Evolutionary conservation across 1,140 invertebrate genomes (phyloP).

Genomic region (Orius insidiosus): DNA sequence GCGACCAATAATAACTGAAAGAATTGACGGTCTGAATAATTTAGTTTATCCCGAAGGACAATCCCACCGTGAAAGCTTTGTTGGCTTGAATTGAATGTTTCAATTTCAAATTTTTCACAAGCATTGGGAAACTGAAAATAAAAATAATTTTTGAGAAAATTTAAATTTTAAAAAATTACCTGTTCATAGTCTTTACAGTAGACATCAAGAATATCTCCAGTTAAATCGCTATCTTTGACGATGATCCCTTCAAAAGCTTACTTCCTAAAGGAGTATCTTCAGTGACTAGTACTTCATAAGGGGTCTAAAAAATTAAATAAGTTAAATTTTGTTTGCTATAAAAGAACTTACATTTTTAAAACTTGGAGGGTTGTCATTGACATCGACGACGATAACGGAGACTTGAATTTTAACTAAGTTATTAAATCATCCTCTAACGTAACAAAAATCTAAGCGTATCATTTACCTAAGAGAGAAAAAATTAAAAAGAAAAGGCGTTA

Average conservation of each 20-base stretch:
- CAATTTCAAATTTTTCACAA: slow-evolving; percentile 50
- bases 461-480: slow-evolving; percentile 39
- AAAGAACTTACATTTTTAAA: slow-evolving; percentile 51
- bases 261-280: slow-evolving; percentile 59
- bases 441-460: slow-evolving; percentile 57
- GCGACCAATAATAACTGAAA: slow-evolving; percentile 52
- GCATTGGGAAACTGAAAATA: slow-evolving; percentile 44
- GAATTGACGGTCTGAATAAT: slow-evolving; percentile 55
- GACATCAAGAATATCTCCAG: slow-evolving; percentile 62
- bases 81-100: slow-evolving; percentile 40
- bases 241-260: slow-evolving; percentile 52
- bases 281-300: slow-evolving; percentile 58
- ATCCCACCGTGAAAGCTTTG: slow-evolving; percentile 43
- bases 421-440: slow-evolving; percentile 60
- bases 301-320: slow-evolving; percentile 34
- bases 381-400: slow-evolving; percentile 67
- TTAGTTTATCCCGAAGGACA: slow-evolving; percentile 41
- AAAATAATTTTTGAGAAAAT: slow-evolving; percentile 9
- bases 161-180: slow-evolving; percentile 23
- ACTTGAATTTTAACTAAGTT: slow-evolving; percentile 61
- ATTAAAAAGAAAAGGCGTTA: no score
- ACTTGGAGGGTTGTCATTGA: slow-evolving; percentile 72
- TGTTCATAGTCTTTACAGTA: slow-evolving; percentile 40
- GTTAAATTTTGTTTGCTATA: background rate
- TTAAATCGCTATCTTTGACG: slow-evolving; percentile 58